Evolutionary conservation across 2,797 vertebrate genomes (phyloP), one percentile per base, ranked within the genome.

Genomic region (Cirrhinus mrigala): DNA sequence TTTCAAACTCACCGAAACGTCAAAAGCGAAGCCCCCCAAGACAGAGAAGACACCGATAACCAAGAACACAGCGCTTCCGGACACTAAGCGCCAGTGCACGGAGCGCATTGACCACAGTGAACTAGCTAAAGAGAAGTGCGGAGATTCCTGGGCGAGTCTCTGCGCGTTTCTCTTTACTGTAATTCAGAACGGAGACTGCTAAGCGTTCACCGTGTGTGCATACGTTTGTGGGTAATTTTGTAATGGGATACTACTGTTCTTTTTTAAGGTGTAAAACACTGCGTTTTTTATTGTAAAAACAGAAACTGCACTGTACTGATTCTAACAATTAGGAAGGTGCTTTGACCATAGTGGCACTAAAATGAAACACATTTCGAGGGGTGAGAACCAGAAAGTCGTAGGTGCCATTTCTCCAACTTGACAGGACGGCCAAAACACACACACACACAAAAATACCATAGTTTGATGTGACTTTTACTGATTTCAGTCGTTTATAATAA

Each of bases 111-210:
- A 95, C 81, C 94, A 96, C 88, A 90, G 24, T 60, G 92, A 92
- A 58, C 89, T 85, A 5, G 97, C 96, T 0, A 89, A 95, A 83
- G 96, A 97, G 50, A 96, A 95, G 74, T 99, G 98, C 68, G 93
- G 94, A 54, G 92, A 94, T 64, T 71, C 93, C 1, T 97, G 97
- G 92, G 87, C 91, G 81, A 95, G 95, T 3, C 4, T 97, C 14
- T 99, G 98, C 92, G 84, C 90, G 0, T 96, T 98, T 68, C 89
- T 98, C 44, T 91, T 98, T 69, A 91, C 93, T 50, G 94, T 98
- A 91, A 2, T 98, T 62, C 97, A 98, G 79, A 92, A 91, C 20
- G 93, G 92, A 1, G 94, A 94, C 1, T 99, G 98, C 89, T 96
- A 89, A 92, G 48, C 4, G 70, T 4, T 33, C 15, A 1, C 60